Conservation (phyloP, 2,797 vertebrate species). For the Falco biarmicus region DNA sequence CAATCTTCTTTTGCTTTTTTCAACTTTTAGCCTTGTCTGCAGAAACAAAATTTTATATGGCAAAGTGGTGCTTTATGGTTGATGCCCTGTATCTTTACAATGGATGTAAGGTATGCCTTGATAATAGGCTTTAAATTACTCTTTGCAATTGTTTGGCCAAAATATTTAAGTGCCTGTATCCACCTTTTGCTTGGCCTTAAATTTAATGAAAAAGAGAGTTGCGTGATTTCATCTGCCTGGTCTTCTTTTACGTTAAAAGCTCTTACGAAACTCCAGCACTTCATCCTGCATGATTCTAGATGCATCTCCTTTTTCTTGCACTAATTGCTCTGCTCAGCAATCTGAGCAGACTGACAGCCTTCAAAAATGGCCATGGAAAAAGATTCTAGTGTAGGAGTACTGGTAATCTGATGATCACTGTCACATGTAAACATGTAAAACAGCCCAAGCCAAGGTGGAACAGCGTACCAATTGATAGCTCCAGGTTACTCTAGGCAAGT, state of each 20-base stretch:
- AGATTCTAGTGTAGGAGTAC: background rate
- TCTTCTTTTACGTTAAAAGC: background rate
- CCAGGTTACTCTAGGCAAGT: background rate
- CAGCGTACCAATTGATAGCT: background rate
- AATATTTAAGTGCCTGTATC: background rate
- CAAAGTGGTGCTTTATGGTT: background rate
- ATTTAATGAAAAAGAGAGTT: background rate
- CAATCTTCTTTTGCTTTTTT: background rate
- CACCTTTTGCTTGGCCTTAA: background rate
- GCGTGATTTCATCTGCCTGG: background rate
- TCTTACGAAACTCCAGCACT: background rate
- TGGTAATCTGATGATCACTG: background rate
- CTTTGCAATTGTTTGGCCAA: background rate
- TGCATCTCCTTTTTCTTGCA: background rate
- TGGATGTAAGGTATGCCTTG: background rate
- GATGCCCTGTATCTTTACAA: background rate
- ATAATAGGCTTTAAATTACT: background rate
- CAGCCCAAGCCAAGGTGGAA: background rate
- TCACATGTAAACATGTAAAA: background rate
- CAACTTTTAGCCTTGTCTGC: background rate
- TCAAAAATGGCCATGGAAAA: background rate
- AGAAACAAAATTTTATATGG: background rate
- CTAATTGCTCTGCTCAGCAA: background rate
- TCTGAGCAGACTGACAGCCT: background rate
- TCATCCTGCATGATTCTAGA: background rate